A percentile compares a stretch with the other conserved stretches of the same genome.
These are phyloP conservation scores for Toxostoma redivivum DNA, from an alignment of 2,113 vertebrate genomes.

Conservation along the genomic window DNA sequence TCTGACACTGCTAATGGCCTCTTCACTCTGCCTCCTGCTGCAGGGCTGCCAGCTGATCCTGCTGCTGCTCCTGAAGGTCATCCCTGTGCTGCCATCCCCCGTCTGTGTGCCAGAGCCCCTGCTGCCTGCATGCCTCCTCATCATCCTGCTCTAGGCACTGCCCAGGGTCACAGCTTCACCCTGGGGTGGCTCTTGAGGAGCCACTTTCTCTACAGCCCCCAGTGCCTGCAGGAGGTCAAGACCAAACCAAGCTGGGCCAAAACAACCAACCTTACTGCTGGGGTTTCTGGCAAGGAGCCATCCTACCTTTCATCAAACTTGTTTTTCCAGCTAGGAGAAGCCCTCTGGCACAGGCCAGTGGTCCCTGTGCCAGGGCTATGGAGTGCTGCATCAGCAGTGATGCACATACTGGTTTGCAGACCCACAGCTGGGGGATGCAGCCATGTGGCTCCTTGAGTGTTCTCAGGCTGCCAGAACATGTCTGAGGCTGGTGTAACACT, in stretches of 20 bases:
- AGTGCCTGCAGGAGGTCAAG: not conserved
- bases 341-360: accelerated
- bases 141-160: accelerated
- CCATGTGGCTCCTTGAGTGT: accelerated
- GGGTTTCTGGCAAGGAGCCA: not conserved
- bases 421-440: accelerated
- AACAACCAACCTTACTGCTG: not conserved
- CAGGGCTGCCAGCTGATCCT: not conserved
- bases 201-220: not conserved
- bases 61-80: not conserved
- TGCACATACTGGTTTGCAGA: not conserved
- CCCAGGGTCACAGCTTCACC: not conserved
- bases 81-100: not conserved
- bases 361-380: not conserved
- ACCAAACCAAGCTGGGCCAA: not conserved
- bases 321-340: not conserved
- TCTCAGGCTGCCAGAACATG: not conserved
- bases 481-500: not conserved
- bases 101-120: not conserved
- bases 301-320: not conserved
- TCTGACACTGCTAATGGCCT: not conserved
- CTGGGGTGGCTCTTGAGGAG: not conserved
- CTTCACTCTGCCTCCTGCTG: accelerated
- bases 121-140: not conserved
- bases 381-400: not conserved